Conservation (phyloP, 2,797 vertebrate genomes). For the Mycteria americana region DNA sequence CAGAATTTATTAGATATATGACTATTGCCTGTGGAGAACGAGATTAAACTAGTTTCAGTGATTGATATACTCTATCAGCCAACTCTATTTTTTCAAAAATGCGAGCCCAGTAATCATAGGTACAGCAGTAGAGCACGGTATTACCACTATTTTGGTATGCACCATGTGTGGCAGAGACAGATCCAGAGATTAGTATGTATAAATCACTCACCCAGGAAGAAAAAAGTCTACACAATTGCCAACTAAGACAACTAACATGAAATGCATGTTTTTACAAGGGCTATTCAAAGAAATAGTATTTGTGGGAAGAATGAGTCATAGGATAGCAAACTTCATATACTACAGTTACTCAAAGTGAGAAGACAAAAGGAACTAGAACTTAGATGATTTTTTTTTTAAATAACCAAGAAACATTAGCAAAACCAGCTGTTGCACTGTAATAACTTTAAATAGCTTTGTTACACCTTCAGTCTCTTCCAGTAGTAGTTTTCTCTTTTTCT, state of each 20-base stretch:
- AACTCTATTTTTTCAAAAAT: neutral
- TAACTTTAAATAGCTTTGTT: constrained; percentile 43
- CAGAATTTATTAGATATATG: neutral
- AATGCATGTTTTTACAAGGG: constrained; percentile 56
- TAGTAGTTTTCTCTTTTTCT: neutral
- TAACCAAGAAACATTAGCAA: constrained; percentile 34
- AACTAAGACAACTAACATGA: constrained; percentile 31
- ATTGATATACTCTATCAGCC: neutral
- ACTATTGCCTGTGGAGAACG: neutral
- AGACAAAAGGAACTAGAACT: constrained; percentile 61
- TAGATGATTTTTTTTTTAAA: neutral
- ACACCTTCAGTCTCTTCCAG: constrained; percentile 23
- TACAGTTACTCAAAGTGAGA: constrained; percentile 32
- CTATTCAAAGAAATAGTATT: constrained; percentile 41
- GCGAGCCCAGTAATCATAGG: neutral
- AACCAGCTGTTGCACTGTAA: constrained; percentile 53
- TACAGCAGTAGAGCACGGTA: neutral
- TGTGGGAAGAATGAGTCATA: constrained; percentile 67
- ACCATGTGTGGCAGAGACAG: neutral
- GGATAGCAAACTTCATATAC: constrained; percentile 8
- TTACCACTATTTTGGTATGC: neutral
- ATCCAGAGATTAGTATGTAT: neutral
- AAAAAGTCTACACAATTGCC: neutral
- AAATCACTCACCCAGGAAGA: constrained; percentile 24
- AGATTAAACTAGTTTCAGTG: neutral